Conservation (phyloP, 2,797 vertebrate genomes). For the Pangasius sanitwongsei region DNA sequence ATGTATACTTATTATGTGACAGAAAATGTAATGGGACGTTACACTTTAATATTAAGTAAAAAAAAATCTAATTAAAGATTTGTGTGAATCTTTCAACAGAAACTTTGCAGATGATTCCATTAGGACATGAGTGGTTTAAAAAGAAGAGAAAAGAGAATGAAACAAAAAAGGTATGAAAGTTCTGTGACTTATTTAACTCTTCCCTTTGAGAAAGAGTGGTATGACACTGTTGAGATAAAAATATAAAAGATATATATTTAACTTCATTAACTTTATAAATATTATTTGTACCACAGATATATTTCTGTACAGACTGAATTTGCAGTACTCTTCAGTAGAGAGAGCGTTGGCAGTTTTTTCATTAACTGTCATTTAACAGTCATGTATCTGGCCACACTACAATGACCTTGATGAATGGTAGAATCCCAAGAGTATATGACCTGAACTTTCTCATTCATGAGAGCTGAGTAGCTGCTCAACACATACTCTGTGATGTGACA, state of each 20-base stretch:
- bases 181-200: constrained; percentile 9
- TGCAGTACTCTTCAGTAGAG: constrained; percentile 21
- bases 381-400: constrained; percentile 1
- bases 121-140: constrained; percentile 1
- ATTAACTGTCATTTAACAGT: constrained; percentile 21
- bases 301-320: constrained; percentile 40
- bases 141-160: background rate
- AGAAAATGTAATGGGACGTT: background rate
- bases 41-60: background rate
- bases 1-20: background rate
- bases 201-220: constrained; percentile 14
- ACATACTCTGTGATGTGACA: background rate
- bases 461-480: background rate
- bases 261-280: constrained; percentile 61
- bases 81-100: constrained; percentile 4
- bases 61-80: background rate
- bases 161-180: constrained; percentile 13
- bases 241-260: constrained; percentile 60
- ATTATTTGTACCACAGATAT: constrained; percentile 51
- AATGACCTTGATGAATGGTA: constrained; percentile 16
- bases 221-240: constrained; percentile 57
- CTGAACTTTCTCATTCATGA: constrained; percentile 15
- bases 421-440: background rate
- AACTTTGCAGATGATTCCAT: constrained; percentile 29
- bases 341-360: constrained; percentile 17